Conservation (phyloP, 2,797 vertebrate genomes). For the Enteromius afrohamiltoni region DNA sequence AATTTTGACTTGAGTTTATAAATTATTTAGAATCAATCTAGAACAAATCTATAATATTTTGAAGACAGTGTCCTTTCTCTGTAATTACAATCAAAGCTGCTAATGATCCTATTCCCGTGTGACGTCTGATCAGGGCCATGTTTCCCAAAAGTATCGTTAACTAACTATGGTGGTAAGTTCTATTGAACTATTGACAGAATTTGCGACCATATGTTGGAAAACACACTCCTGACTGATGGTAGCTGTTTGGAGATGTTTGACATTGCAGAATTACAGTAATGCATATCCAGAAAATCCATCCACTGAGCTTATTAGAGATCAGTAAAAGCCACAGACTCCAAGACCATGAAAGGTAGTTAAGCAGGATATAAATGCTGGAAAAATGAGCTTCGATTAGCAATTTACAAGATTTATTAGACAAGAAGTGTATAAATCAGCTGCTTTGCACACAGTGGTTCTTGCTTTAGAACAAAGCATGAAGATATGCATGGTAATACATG, state of each 20-base stretch:
- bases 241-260: constrained; percentile 74
- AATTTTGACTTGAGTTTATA: background rate
- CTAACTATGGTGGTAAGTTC: background rate
- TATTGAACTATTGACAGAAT: no score
- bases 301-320: constrained; percentile 68
- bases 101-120: constrained; percentile 81
- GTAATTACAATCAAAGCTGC: constrained; percentile 74
- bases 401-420: constrained; percentile 39
- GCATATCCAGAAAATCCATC: constrained; percentile 73
- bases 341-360: constrained; percentile 45
- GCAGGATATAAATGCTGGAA: constrained; percentile 62
- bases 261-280: constrained; percentile 73
- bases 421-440: constrained; percentile 3
- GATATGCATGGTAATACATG: background rate
- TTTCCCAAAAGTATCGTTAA: background rate
- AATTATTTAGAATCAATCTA: background rate
- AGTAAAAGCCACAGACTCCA: constrained; percentile 64
- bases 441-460: background rate
- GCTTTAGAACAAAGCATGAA: background rate
- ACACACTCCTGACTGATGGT: constrained; percentile 65
- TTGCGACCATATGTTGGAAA: no score
- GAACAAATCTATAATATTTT: background rate
- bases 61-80: constrained; percentile 59
- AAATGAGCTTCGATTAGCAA: constrained; percentile 57
- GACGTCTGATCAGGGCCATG: constrained; percentile 65